Evolutionary conservation across 2,113 vertebrate species (phyloP).

Genomic region (Urocolius indicus): DNA sequence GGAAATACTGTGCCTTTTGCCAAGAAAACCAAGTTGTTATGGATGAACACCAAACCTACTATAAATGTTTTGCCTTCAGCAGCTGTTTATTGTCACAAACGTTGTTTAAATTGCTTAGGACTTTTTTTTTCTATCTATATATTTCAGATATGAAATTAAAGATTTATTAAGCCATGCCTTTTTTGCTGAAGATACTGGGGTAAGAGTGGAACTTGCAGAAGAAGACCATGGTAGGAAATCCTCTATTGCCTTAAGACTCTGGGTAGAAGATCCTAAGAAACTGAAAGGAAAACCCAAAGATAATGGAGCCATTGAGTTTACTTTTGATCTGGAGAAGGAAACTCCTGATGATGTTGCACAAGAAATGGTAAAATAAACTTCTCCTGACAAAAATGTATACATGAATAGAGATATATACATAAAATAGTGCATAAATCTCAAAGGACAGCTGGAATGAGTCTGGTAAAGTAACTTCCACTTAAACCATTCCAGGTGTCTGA

Average conservation of each 20-base stretch:
- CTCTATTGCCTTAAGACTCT: conserved; percentile 94
- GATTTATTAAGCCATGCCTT: conserved; percentile 97
- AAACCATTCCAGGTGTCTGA: background rate
- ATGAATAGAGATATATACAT: background rate
- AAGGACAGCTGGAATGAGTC: background rate
- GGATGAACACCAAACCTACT: background rate
- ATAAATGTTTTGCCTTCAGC: background rate
- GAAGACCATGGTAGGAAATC: conserved; percentile 94
- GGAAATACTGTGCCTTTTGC: background rate
- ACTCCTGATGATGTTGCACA: conserved; percentile 96
- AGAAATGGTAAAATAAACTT: conserved; percentile 91
- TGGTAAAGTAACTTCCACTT: conserved; percentile 5
- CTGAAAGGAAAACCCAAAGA: conserved; percentile 99
- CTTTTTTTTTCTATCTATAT: conserved; percentile 26
- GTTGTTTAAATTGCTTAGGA: background rate
- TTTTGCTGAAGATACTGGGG: conserved; percentile 98
- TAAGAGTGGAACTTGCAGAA: conserved; percentile 97
- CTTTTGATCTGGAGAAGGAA: conserved; percentile 92
- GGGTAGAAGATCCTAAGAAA: conserved; percentile 98
- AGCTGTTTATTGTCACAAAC: background rate
- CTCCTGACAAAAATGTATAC: background rate
- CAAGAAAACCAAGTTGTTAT: background rate
- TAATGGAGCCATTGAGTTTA: conserved; percentile 97
- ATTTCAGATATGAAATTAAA: conserved; percentile 93
- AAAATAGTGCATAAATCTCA: conserved; percentile 22